Evolutionary conservation across 1,140 invertebrate genomes (phyloP).

Genomic region (Atta cephalotes): DNA sequence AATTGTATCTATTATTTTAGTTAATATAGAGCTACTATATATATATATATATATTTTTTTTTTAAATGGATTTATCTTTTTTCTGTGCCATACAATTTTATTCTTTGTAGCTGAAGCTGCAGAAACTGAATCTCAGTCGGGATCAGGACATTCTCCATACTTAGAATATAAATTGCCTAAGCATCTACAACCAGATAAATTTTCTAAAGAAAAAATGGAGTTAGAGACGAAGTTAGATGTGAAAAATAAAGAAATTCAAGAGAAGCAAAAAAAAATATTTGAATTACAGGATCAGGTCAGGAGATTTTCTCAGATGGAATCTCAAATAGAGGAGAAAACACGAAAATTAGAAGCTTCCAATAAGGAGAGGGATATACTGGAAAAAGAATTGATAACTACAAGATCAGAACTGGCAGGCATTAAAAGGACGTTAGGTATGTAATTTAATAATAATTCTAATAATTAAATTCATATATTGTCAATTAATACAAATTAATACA

Average conservation of each 20-base stretch:
- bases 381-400: slow-evolving; percentile 85
- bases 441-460: slow-evolving; percentile 3
- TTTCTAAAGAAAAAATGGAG: slow-evolving; percentile 78
- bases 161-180: slow-evolving; percentile 65
- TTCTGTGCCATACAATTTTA: background rate
- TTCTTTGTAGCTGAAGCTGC: background rate
- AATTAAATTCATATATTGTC: background rate
- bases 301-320: slow-evolving; percentile 81
- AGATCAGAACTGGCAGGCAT: slow-evolving; percentile 81
- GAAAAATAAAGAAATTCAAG: slow-evolving; percentile 87
- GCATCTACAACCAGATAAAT: slow-evolving; percentile 57
- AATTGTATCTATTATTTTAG: no score
- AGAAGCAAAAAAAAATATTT: slow-evolving; percentile 87
- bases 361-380: slow-evolving; percentile 85
- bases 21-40: background rate
- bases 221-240: slow-evolving; percentile 82
- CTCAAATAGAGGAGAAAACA: slow-evolving; percentile 84
- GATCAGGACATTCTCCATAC: slow-evolving; percentile 7
- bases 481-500: slow-evolving; percentile 16
- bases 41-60: no score
- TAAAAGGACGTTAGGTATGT: slow-evolving; percentile 81
- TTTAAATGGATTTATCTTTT: background rate
- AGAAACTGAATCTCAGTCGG: slow-evolving; percentile 13
- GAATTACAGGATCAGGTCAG: slow-evolving; percentile 83
- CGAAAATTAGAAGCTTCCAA: slow-evolving; percentile 85